Conservation (phyloP, 2,113 vertebrate genomes). For the pig (Sus scrofa) region T2T-Sscrofa CM000825.6:76491501-76492000, state of each 20-base stretch:
- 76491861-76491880: background rate
- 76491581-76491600: background rate
- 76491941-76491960: no score
- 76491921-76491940: background rate
- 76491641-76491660: background rate
- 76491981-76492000: background rate
- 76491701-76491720: background rate
- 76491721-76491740: background rate
- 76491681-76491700: background rate
- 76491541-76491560: background rate
- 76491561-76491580: background rate
- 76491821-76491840: background rate
- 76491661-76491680: background rate
- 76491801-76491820: background rate
- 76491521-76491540: background rate
- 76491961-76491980: background rate
- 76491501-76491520: background rate
- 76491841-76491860: background rate
- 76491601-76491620: background rate
- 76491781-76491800: background rate
- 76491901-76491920: background rate
- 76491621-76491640: background rate
- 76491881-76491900: background rate
- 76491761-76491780: background rate
- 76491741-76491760: background rate